Base-by-base conservation (phyloP, 2,113 vertebrate genomes). In the Tylochromis polylepis region DNA sequence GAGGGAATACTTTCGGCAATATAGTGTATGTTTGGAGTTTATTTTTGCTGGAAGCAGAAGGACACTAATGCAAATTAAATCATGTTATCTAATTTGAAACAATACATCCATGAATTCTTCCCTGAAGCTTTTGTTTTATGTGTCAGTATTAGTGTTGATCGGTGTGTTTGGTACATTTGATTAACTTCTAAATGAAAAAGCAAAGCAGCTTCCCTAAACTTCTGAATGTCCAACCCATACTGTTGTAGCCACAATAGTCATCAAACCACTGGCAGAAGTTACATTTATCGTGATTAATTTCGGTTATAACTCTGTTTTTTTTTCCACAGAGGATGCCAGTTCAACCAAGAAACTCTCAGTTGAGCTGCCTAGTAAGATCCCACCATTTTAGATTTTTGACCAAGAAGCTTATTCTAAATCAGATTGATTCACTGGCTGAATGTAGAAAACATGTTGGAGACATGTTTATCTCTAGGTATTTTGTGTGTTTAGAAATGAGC, bases 321-420 rank as follows among this genome's bases (percentile, higher is more conserved):
- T 91, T 92, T 96, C 94, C 92, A 93, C 96, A 97, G 96, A 96
- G 70, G 95, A 97, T 62, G 94, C 91, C 94, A 94, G 43, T 94
- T 86, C 92, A 90, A 84, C 88, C 93, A 97, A 96, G 96, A 96
- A 96, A 96, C 94, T 96, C 88, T 96, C 96, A 94, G 88, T 96
- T 94, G 96, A 97, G 58, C 95, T 97, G 84, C 93, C 96, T 95
- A 94, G 96, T 97, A 97, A 97, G 96, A 95, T 38, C 86, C 84
- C 85, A 89, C 55, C 70, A 60, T 85, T 91, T 87, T 34, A 94
- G 86, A 41, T 72, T 43, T 60, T 41, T 79, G 77, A 86, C 38
- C 82, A 88, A 89, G 49, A 87, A 90, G 70, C 14, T 43, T 24
- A 65, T 49, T 81, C 67, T 84, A 70, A 90, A 87, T 78, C 41